Percentiles rank a stretch among this genome's conserved stretches.
Evolutionary conservation across 1,140 invertebrate species (phyloP).

Genomic region (Papilio polyxenes): DNA sequence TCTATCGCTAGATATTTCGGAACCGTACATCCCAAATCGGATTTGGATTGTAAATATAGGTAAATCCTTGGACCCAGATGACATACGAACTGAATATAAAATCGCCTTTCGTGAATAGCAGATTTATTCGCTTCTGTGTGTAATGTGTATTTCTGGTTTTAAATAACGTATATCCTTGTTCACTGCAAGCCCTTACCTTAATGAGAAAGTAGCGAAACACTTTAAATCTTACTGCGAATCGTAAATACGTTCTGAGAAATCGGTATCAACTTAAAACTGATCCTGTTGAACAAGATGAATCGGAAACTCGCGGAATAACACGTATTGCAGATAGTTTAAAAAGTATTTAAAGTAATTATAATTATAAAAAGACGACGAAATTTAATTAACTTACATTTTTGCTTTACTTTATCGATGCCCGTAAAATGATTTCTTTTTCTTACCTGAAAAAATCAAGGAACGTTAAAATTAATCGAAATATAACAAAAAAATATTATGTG

Average conservation of each 20-base stretch:
- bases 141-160: slow-evolving; percentile 4
- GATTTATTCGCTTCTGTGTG: not conserved
- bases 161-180: not conserved
- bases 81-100: not conserved
- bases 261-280: not conserved
- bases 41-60: not conserved
- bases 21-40: not conserved
- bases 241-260: not conserved
- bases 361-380: not conserved
- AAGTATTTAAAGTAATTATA: not conserved
- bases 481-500: not conserved
- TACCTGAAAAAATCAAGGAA: not conserved
- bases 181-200: not conserved
- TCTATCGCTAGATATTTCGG: too few species aligned
- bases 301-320: not conserved
- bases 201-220: slow-evolving; percentile 17
- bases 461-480: not conserved
- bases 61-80: not conserved
- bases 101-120: not conserved
- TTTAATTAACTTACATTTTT: not conserved
- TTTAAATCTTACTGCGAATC: slow-evolving; percentile 21
- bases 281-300: not conserved
- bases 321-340: not conserved
- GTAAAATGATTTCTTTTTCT: not conserved
- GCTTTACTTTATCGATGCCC: not conserved